Evolutionary conservation across 2,113 vertebrate species (phyloP), one percentile per base, ranked within the genome.

Genomic region (Arizona elegans): DNA sequence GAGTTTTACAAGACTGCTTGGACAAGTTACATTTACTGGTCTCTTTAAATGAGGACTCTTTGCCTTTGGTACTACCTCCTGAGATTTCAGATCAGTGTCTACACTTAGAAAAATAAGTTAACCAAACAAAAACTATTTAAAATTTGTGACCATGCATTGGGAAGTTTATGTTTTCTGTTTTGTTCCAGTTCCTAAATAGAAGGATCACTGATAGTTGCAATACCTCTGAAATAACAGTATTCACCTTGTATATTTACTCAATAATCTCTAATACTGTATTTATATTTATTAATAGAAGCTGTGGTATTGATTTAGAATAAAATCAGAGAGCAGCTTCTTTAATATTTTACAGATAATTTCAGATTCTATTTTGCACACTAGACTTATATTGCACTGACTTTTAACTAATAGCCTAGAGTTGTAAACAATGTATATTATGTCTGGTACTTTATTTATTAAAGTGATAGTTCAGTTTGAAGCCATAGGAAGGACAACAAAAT

Each of bases 21-120:
- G 96, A 96, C 91, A 98, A 98, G 90, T 97, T 99, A 65, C 98
- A 97, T 93, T 95, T 99, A 53, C 92, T 99, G 88, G 98, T 99
- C 91, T 98, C 98, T 6, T 97, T 99, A 86, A 99, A 99, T 89
- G 94, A 95, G 52, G 95, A 95, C 8, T 97, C 97, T 21, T n/a
- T 99, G 95, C 95, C 92, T 0, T 93, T 95, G 3, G 95, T 97
- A 8, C 92, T 98, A 38, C 96, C 97, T 8, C 50, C 87, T 4
- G 96, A 94, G 38, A 85, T 98, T 70, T 92, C 50, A 0, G 92
- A 93, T 62, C 97, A 96, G 95, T 97, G 96, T 65, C 21, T 85
- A 24, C 93, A 92, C 87, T 70, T 96, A 75, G 89, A 9, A n/a
- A 70, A 15, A 21, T 88, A 75, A 1, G 19, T 59, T 95, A 91